Evolutionary conservation across 2,888 invertebrate genomes (phyloP), one percentile per base, ranked within the genome.

Genomic region (Sicus ferrugineus): DNA sequence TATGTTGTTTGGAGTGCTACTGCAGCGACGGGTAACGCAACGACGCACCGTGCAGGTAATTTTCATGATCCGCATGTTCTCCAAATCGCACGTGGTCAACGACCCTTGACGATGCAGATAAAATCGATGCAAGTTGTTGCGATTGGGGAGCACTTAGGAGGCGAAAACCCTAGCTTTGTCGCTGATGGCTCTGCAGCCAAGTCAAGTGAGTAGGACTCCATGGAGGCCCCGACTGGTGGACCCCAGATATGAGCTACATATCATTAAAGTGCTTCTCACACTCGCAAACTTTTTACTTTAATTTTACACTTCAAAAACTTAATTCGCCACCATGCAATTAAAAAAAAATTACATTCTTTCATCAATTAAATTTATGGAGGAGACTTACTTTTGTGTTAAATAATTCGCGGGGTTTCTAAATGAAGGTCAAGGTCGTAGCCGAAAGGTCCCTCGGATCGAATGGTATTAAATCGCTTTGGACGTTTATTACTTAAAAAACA

Each of bases 1-100:
- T 81, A 79, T 67, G 73, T 80, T 30, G 74, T 81, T 28, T 81
- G 81, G 81, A 75, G 76, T 71, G 76, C 78, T 38, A 38, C 61
- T 0, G 23, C 65, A 23, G 70, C 70, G 23, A 68, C 67, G 21
- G 54, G 67, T 54, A 48, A 66, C 65, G 69, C 30, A 48, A 78
- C 68, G 76, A 77, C 72, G 74, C 77, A 73, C 69, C 76, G 28
- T 68, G 77, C 63, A 64, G 48, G 50, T 48, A 64, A 31, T 54
- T 14, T 50, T 50, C 50, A 50, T 21, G 23, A 14, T 14, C 23
- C 56, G 69, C 63, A 66, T 52, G 56, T 63, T 59, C 31, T 69
- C 71, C 9, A 0, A 54, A 28, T 4, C 3, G 30, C 19, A 30
- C 14, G 30, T 30, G 56, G 11, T 30, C 56, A 30, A 30, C n/a